A percentile compares a stretch with the other conserved stretches of the same genome.
phyloP scores from a whole-genome alignment of 2,113 vertebrate genomes.

The Ceyx melanurus region DNA sequence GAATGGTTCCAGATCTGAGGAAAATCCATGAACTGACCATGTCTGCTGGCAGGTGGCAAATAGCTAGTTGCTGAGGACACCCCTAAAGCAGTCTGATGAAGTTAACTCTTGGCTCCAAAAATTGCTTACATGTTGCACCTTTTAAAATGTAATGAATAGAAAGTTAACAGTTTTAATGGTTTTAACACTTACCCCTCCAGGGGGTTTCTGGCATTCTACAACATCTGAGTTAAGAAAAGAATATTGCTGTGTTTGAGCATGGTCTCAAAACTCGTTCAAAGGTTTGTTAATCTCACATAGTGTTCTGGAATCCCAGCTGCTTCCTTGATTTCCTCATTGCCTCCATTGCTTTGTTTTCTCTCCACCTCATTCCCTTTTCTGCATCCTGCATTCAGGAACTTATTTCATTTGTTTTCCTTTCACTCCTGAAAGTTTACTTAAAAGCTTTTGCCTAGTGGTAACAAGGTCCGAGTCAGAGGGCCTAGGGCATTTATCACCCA shows the following conservation, averaged over 20 bases:
- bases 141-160: conserved; percentile 49
- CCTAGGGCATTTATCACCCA: background rate
- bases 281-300: background rate
- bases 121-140: conserved; percentile 9
- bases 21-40: background rate
- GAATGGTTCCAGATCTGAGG: background rate
- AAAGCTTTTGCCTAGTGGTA: background rate
- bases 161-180: conserved; percentile 52
- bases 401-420: background rate
- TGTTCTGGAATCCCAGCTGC: background rate
- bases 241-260: background rate
- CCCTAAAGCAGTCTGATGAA: background rate
- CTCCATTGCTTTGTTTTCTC: background rate
- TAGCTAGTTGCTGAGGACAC: background rate
- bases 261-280: background rate
- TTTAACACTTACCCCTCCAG: conserved; percentile 50
- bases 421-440: background rate
- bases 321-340: background rate
- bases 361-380: background rate
- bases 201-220: conserved; percentile 22
- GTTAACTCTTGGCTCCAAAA: background rate
- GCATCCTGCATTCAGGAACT: background rate
- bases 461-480: background rate
- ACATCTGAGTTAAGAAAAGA: conserved; percentile 12
- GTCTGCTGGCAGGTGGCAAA: background rate